Conservation (phyloP, 37 sponge, comb jelly and placozoan genomes). For the Ianthella basta region DNA sequence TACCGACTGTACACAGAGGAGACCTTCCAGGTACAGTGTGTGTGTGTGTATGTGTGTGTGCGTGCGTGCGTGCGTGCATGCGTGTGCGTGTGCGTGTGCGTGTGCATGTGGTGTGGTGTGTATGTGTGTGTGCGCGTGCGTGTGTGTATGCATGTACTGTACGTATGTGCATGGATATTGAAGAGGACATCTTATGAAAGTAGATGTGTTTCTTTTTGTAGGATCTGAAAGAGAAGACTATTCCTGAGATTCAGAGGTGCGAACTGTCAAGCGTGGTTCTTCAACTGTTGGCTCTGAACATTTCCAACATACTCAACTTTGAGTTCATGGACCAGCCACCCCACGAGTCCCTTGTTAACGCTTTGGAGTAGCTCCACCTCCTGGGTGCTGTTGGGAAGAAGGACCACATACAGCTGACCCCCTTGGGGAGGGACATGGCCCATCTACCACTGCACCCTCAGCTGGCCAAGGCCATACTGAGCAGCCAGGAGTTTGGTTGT, state of each 20-base stretch:
- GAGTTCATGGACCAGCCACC: slow-evolving; percentile 92
- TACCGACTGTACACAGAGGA: slow-evolving; percentile 93
- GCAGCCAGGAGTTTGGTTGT: slow-evolving; percentile 40
- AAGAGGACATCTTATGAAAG: too few relatives aligned
- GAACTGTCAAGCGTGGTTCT: slow-evolving; percentile 79
- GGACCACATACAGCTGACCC: slow-evolving; percentile 62
- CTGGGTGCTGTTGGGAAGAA: slow-evolving; percentile 74
- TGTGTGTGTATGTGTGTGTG: not conserved
- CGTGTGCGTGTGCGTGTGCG: not conserved
- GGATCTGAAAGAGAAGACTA: slow-evolving; percentile 57
- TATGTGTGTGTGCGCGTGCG: too few relatives aligned
- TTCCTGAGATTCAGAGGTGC: slow-evolving; percentile 95
- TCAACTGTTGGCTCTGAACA: slow-evolving; percentile 83
- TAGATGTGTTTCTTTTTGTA: too few relatives aligned
- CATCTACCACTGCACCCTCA: slow-evolving; percentile 87
- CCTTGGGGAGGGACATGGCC: slow-evolving; percentile 77
- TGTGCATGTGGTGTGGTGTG: too few relatives aligned
- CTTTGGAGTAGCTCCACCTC: slow-evolving; percentile 78
- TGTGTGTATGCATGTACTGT: too few relatives aligned
- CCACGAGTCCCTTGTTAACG: slow-evolving; percentile 64
- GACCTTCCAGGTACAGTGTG: slow-evolving; percentile 42
- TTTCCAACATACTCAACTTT: slow-evolving; percentile 81
- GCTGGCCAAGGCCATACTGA: slow-evolving; percentile 69
- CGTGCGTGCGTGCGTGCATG: slow-evolving; percentile 3
- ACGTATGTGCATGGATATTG: too few relatives aligned